Evolutionary conservation across 2,797 vertebrate genomes (phyloP).

Genomic region (Coracias cyanogaster): DNA sequence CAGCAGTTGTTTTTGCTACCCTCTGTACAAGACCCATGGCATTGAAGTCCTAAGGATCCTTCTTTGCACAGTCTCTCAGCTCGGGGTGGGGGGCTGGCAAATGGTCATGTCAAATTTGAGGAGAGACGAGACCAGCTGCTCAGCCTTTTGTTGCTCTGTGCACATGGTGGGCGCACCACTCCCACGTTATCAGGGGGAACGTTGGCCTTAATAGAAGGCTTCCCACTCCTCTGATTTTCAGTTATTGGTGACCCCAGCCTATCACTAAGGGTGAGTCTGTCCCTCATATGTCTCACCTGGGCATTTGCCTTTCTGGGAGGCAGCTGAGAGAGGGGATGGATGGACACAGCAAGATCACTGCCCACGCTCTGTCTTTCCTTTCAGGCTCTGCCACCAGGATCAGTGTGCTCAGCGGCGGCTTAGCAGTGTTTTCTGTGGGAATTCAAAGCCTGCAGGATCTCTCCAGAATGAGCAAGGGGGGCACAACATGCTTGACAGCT

Average conservation of each 20-base stretch:
- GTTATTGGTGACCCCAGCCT: background rate
- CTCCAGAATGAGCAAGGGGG: background rate
- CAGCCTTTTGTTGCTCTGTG: background rate
- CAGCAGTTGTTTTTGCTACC: background rate
- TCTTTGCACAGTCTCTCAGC: background rate
- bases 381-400: background rate
- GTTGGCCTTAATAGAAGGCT: background rate
- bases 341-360: background rate
- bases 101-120: background rate
- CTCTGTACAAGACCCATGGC: background rate
- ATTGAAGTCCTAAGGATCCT: background rate
- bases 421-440: conserved; percentile 43
- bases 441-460: conserved; percentile 27
- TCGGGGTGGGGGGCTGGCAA: background rate
- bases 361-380: background rate
- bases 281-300: background rate
- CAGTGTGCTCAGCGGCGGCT: background rate
- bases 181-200: background rate
- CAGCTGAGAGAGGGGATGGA: background rate
- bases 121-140: background rate
- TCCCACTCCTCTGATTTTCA: background rate
- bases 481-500: background rate
- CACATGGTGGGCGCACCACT: background rate
- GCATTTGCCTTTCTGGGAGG: background rate
- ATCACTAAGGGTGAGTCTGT: background rate